Evolutionary conservation across 2,113 vertebrate species (phyloP).

Genomic region (Tachysurus vachellii): DNA sequence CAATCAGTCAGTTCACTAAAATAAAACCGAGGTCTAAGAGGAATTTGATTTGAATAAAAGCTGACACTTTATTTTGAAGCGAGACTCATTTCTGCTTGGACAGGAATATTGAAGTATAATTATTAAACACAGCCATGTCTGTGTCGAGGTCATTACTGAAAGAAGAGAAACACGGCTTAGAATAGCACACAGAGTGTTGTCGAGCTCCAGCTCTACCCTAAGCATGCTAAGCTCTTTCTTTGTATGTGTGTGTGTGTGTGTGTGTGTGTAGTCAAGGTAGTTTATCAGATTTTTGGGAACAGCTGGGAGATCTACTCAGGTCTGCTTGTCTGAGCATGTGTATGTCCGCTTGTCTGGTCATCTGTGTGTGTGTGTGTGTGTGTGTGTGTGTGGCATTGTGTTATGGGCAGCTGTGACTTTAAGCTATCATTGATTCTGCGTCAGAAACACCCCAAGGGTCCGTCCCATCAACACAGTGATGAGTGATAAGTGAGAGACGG

Average conservation of each 20-base stretch:
- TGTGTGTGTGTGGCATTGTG: neutral
- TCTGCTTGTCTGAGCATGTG: constrained; percentile 16
- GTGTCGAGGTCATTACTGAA: constrained; percentile 23
- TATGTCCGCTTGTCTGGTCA: constrained; percentile 7
- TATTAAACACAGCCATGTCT: neutral
- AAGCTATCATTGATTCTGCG: neutral
- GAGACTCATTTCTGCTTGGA: neutral
- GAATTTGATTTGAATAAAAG: neutral
- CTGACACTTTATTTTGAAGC: neutral
- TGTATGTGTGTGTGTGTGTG: neutral
- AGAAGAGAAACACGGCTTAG: constrained; percentile 1
- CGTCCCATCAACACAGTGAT: neutral
- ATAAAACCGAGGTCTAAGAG: neutral
- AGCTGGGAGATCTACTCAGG: constrained; percentile 18
- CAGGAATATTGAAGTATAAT: neutral
- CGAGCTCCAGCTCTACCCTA: neutral
- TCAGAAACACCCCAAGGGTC: neutral
- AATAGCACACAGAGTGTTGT: constrained; percentile 14
- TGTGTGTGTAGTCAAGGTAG: neutral
- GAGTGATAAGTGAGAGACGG: constrained; percentile 12
- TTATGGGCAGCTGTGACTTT: constrained; percentile 31
- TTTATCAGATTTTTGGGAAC: constrained; percentile 25
- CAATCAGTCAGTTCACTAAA: neutral
- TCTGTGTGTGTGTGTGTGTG: constrained; percentile 6
- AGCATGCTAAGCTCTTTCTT: neutral